Evolutionary conservation across 2,113 vertebrate species (phyloP), one percentile per base, ranked within the genome.

Genomic region (Pycnonotus jocosus): DNA sequence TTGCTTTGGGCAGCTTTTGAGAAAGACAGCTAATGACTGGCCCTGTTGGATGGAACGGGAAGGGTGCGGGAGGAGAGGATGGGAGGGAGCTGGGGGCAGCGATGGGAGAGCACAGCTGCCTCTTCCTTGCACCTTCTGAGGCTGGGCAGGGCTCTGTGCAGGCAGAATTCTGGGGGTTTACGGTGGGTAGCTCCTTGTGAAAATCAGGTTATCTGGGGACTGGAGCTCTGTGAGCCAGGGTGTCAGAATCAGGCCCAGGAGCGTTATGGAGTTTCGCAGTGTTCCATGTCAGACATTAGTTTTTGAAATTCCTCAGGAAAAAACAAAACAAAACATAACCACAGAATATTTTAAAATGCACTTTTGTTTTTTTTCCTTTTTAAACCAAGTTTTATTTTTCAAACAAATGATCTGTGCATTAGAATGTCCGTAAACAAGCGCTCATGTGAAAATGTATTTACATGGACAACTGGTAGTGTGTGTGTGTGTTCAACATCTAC

Each of bases 1-100:
- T 91, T 74, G 96, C 88, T 97, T 81, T 95, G 93, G 97, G 93
- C 93, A 70, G 86, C 92, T 45, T 92, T 90, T 95, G 93, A 81
- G 54, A 70, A 62, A 65, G 94, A 58, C 64, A 51, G 71, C 93
- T 78, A 25, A 62, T 78, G 94, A 82, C 95, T 96, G 58, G 81
- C 57, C 58, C 33, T 1, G 50, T 25, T 54, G 88, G 93, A 21
- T 80, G 92, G 80, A 12, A 1, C 1, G n/a, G 76, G 81, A 45
- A 60, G 73, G 81, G 86, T 58, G 47, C 27, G 3, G 53, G 38
- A 69, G 78, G 53, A 68, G 53, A 66, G 69, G 24, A 10, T 0
- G 13, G 15, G 15, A 38, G 51, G 22, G 22, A 56, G 47, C 54
- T 47, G 65, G 71, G 84, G 90, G 70, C 70, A 40, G 42, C 14